Percentiles rank a stretch among this genome's conserved stretches.
Conservation (phyloP, 2,113 vertebrate genomes). For the Macroglossus sobrinus region DNA sequence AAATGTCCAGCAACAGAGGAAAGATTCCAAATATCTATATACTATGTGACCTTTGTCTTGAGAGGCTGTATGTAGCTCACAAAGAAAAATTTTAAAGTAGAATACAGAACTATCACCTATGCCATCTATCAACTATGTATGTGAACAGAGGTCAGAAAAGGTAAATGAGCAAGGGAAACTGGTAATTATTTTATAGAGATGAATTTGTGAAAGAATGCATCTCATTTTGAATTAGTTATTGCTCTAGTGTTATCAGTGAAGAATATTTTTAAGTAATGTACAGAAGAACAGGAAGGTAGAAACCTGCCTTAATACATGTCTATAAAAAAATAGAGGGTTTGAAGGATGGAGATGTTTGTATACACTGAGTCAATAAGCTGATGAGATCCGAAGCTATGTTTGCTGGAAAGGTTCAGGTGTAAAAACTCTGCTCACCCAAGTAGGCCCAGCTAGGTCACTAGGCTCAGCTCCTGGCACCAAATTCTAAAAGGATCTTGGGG, state of each 20-base stretch:
- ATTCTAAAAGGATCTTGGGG: background rate
- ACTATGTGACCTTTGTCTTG: background rate
- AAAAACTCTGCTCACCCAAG: background rate
- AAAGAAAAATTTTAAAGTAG: background rate
- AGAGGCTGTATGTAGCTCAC: background rate
- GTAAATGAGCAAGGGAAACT: background rate
- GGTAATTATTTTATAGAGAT: background rate
- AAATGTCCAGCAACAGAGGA: background rate
- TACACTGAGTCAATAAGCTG: background rate
- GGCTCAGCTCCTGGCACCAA: background rate
- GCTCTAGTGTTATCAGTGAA: background rate
- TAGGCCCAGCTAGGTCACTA: background rate
- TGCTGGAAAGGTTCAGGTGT: background rate
- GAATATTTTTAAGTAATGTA: background rate
- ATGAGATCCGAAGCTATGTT: background rate
- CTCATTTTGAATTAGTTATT: background rate
- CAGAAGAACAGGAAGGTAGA: background rate
- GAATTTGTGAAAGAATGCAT: background rate
- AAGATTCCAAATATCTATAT: background rate
- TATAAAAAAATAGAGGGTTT: background rate
- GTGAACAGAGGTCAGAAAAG: background rate
- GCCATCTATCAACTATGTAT: background rate
- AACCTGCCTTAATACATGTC: background rate
- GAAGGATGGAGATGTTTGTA: background rate
- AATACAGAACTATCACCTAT: background rate